phyloP scores from a whole-genome alignment of 2,797 vertebrate species.

The Propithecus perrieri region DNA sequence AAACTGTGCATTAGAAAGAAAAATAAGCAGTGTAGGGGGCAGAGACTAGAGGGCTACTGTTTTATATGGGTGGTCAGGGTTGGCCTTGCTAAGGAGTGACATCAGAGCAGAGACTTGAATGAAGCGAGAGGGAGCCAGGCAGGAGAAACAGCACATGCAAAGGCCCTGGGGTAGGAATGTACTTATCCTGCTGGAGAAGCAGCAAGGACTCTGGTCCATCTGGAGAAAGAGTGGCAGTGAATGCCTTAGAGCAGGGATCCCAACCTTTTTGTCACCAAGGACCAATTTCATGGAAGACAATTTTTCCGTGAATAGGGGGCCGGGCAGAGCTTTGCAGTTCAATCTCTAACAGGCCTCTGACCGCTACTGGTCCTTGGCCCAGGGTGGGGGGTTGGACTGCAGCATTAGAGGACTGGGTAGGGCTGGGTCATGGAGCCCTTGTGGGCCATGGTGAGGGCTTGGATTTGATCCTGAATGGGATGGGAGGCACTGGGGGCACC shows the following conservation, averaged over 20 bases:
- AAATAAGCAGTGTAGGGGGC: neutral
- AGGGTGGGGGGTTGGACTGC: no score
- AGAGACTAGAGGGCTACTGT: neutral
- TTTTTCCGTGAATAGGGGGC: no score
- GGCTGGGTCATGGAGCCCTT: neutral
- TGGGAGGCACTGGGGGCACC: neutral
- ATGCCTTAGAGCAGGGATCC: neutral
- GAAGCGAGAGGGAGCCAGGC: neutral
- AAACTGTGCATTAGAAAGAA: neutral
- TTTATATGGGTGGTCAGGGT: neutral
- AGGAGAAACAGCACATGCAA: neutral
- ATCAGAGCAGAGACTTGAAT: neutral
- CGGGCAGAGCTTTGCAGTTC: no score
- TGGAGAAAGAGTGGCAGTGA: neutral
- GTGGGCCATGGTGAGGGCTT: neutral
- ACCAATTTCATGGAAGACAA: no score
- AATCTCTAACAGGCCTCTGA: no score
- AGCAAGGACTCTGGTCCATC: neutral
- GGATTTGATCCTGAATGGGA: neutral
- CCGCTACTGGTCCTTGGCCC: no score
- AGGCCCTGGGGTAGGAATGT: neutral
- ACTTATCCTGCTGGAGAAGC: neutral
- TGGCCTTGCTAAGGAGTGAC: neutral
- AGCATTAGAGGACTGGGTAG: neutral
- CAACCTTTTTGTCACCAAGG: no score